phyloP scores from a whole-genome alignment of 2,888 invertebrate genomes.

The Sinhomidia bicolor region DNA sequence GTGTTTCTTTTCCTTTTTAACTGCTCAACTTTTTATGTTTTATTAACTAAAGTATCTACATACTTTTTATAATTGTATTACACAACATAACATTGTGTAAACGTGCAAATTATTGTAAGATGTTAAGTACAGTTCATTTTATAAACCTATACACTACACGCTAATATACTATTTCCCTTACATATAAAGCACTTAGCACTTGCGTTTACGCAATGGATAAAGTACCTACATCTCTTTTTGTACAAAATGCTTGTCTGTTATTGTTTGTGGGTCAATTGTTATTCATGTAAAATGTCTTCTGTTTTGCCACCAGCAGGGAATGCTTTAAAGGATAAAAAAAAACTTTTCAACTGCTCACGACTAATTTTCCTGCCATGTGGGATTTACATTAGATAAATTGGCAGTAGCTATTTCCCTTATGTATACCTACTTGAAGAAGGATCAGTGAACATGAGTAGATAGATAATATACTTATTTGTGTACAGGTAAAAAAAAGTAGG shows the following conservation, averaged over 20 bases:
- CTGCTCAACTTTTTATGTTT: too few relatives aligned
- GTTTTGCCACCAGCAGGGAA: conserved; percentile 58
- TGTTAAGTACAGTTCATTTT: too few relatives aligned
- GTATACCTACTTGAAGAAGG: neutral
- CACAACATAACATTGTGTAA: too few relatives aligned
- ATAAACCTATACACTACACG: too few relatives aligned
- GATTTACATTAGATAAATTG: conserved; percentile 15
- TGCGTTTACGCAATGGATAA: neutral
- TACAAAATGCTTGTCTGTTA: neutral
- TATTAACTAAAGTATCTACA: too few relatives aligned
- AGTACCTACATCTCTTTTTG: neutral
- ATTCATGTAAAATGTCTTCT: conserved; percentile 53
- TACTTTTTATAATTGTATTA: too few relatives aligned
- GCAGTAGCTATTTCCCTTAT: neutral
- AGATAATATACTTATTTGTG: neutral
- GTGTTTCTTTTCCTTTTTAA: too few relatives aligned
- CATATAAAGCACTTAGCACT: neutral
- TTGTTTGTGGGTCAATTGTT: conserved; percentile 37
- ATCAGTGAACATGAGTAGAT: neutral
- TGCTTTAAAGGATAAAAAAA: neutral
- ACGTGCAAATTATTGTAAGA: too few relatives aligned
- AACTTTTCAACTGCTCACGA: conserved; percentile 32
- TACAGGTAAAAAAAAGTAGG: neutral
- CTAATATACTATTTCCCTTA: neutral
- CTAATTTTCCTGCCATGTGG: conserved; percentile 43